These are phyloP conservation scores for Macroglossus sobrinus DNA, from an alignment of 2,113 vertebrate genomes.

Conservation along the genomic window DNA sequence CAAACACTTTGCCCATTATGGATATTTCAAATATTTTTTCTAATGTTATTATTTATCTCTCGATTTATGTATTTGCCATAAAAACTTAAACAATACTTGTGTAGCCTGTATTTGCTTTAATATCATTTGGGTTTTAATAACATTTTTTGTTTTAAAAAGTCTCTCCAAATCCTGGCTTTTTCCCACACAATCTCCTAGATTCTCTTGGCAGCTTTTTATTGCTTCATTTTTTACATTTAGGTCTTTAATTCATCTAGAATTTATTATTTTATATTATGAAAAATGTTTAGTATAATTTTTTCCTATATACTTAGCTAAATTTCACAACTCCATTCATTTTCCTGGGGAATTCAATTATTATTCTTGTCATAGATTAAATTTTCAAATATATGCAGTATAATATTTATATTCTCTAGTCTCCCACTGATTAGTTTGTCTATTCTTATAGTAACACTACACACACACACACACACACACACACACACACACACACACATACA, in stretches of 20 bases:
- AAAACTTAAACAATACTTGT: background rate
- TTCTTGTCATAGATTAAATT: background rate
- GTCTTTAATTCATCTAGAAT: background rate
- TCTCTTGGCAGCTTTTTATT: background rate
- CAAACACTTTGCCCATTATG: background rate
- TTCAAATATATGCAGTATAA: constrained; percentile 20
- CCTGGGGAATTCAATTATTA: background rate
- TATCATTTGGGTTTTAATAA: background rate
- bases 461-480: too few species aligned
- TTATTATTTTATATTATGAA: background rate
- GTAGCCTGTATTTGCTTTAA: background rate
- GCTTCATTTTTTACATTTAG: background rate
- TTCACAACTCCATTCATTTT: background rate
- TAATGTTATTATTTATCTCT: background rate
- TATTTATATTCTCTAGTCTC: background rate
- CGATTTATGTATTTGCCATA: background rate
- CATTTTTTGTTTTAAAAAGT: background rate
- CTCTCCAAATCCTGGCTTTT: background rate
- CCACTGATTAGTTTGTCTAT: background rate
- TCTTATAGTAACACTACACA: background rate
- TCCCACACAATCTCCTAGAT: background rate
- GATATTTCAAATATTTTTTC: constrained; percentile 36
- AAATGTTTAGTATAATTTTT: background rate
- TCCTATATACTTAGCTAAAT: background rate
- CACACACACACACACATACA: too few species aligned